These are phyloP conservation scores for Bubalus kerabau DNA, from an alignment of 2,113 vertebrate species.

Conservation along the genomic window DNA sequence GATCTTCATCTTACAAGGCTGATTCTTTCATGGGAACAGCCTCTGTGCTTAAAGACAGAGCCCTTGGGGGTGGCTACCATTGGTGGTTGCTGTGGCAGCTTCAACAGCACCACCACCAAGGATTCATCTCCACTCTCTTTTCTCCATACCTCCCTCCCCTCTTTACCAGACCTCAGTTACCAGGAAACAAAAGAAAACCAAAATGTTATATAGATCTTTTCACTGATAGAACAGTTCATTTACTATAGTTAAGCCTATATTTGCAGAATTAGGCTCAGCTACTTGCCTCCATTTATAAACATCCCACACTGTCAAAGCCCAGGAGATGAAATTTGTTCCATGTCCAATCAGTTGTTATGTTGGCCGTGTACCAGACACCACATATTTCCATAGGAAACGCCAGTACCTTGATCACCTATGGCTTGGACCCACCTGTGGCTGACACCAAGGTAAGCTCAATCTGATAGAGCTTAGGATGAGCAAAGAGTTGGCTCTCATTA, in stretches of 20 bases:
- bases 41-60: constrained; percentile 32
- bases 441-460: background rate
- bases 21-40: background rate
- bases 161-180: background rate
- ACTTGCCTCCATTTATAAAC: constrained; percentile 31
- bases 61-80: background rate
- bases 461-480: background rate
- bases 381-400: background rate
- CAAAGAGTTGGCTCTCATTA: background rate
- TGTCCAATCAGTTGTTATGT: background rate
- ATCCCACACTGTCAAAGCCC: background rate
- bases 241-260: background rate
- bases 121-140: background rate
- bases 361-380: background rate
- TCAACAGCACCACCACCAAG: background rate
- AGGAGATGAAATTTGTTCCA: background rate
- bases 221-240: background rate
- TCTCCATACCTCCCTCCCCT: background rate
- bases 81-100: background rate
- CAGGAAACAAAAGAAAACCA: constrained; percentile 15
- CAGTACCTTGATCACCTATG: background rate
- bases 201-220: background rate
- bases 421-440: background rate
- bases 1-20: background rate
- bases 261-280: constrained; percentile 7